Base-by-base conservation (phyloP, 2,113 vertebrate species). In the Oreochromis niloticus region DNA sequence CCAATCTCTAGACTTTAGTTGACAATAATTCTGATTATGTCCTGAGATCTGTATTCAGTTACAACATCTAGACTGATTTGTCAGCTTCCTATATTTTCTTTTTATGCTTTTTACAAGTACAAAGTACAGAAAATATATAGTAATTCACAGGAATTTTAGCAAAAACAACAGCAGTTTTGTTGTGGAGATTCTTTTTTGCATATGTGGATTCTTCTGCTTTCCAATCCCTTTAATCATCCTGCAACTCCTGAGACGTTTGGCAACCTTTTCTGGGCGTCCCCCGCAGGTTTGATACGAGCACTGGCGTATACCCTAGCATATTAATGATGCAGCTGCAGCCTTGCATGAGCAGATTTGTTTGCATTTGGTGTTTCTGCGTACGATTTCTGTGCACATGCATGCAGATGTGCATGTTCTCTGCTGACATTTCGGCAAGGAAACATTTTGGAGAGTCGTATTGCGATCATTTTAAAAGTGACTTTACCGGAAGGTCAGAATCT, bases 401-500 rank as follows among this genome's bases (percentile, higher is more conserved):
- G 32, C 59, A 79, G 34, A 39, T 30, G 39, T 48, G 75, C n/a
- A 22, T 54, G 12, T 7, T 59, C 41, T 80, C 22, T 5, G 2
- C 52, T 66, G 59, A 89, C 54, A 84, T 88, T 90, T 89, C 54
- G 73, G 52, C n/a, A 84, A 86, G 87, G 48, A 36, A 71, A 17
- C 80, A 66, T 88, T 88, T 92, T 36, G 22, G 39, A 66, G 56
- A 83, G 43, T 34, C 4, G 19, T 30, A 43, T 39, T 71, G n/a
- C 8, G 82, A 54, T 81, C 7, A 85, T 59, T 88, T 52, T 7
- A 61, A 71, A 83, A 73, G 75, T 41, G 85, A 92, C 91, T 92
- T 90, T 66, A 83, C 4, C 1, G 52, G 89, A 95, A 94, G 88
- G 91, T 92, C 83, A 91, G 10, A 86, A 84, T 85, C 82, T 85